Percentiles rank a stretch among this genome's conserved stretches.
Conservation (phyloP, 2,888 invertebrate genomes). For the Adelphocoris suturalis region DNA sequence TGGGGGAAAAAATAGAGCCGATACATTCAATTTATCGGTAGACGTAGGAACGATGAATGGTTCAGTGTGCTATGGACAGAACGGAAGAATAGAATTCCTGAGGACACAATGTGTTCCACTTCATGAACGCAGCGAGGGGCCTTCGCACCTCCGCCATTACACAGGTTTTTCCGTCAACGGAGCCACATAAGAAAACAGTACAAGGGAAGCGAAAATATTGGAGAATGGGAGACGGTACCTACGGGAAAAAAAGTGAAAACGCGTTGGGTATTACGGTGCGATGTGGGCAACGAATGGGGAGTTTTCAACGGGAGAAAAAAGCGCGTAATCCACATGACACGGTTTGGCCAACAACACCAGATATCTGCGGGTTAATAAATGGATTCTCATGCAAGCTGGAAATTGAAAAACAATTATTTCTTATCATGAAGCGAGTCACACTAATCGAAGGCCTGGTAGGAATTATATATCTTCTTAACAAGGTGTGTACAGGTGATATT, state of each 20-base stretch:
- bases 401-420: too few relatives aligned
- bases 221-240: slow-evolving; percentile 23
- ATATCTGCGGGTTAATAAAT: too few relatives aligned
- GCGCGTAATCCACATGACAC: not conserved
- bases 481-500: too few relatives aligned
- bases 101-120: slow-evolving; percentile 35
- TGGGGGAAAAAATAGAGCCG: not conserved
- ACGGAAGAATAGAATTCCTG: slow-evolving; percentile 16
- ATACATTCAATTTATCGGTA: not conserved
- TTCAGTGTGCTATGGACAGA: not conserved
- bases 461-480: too few relatives aligned
- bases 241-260: not conserved
- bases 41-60: slow-evolving; percentile 14
- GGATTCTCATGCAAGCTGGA: too few relatives aligned
- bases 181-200: slow-evolving; percentile 16
- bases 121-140: not conserved
- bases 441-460: too few relatives aligned
- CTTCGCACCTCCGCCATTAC: slow-evolving; percentile 27
- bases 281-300: slow-evolving; percentile 1
- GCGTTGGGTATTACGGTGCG: not conserved
- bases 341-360: not conserved
- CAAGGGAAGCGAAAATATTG: slow-evolving; percentile 12
- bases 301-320: not conserved
- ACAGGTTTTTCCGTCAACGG: not conserved
- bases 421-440: too few relatives aligned